Base-by-base conservation (phyloP, 1,140 invertebrate species). In the Drosophila ambigua region DNA sequence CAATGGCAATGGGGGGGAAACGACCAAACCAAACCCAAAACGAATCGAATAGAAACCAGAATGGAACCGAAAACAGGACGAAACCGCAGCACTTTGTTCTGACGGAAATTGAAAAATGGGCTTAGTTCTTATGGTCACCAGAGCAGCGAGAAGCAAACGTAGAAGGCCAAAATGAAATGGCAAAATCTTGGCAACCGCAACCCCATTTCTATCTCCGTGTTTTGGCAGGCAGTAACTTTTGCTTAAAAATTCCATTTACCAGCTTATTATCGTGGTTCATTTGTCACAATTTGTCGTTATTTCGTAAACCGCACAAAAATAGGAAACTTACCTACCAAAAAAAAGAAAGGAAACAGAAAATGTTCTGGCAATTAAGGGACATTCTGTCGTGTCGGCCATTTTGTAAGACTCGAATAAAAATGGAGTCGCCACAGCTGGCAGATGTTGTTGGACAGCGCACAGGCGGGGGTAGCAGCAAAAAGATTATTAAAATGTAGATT, bases 41-140 rank as follows among this genome's bases (percentile, higher is more conserved):
- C 46, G 43, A 35, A 57, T 9, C 20, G 35, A 54, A 20, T 41
- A 35, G 26, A 45, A 39, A 24, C 48, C 23, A 24, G 4, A 24
- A 24, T 24, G 0, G 23, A 4, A 20, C 20, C 20, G 20, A 20
- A 20, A 20, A 20, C 20, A 51, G 31, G 15, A 35, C 31, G 45
- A 62, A 71, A 72, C 81, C 81, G 72, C 81, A 81, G 66, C 64
- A 65, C 72, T 85, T 72, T 63, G 64, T 58, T 55, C 54, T 63
- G 67, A 50, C 82, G 83, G 82, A 87, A 87, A 87, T 87, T 88
- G 82, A 87, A 87, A 87, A 88, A 82, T 88, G 79, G 75, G 49
- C 71, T 79, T 72, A 76, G 66, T 71, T 77, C 49, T 55, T 58
- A 63, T 63, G 55, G 44, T 50, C 46, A 28, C 26, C 24, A 51